Evolutionary conservation across 2,797 vertebrate species (phyloP), one percentile per base, ranked within the genome.

Genomic region (Takifugu ocellatus): DNA sequence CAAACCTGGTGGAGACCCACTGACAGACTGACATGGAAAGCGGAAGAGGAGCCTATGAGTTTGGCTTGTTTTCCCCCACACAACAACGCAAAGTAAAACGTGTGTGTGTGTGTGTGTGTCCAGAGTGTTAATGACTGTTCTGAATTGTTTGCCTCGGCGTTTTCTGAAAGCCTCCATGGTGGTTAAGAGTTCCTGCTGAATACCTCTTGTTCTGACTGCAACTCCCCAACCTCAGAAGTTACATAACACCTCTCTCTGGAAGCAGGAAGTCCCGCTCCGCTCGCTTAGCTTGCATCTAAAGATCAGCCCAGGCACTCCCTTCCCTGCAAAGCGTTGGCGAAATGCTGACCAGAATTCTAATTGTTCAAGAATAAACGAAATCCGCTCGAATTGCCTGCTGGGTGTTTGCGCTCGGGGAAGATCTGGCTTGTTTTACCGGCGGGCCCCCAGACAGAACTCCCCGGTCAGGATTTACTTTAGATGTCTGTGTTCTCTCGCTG

Each of bases 1-100:
- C 89, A 90, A 74, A 88, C 81, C 87, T 81, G 66, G 52, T 69
- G 79, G 67, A 81, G 87, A 77, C 75, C 82, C 68, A 81, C 84
- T 81, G 74, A 81, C 75, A 71, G 76, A 89, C 78, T 80, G 61
- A 77, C 75, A 86, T 58, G 63, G 59, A 82, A 79, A 73, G 51
- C 68, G 77, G 63, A 69, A 77, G 63, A 33, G 65, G 63, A 43
- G 53, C 48, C 39, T 39, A 10, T 31, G 51, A 29, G 25, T 43
- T 25, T 52, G 26, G 26, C 11, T 16, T 42, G 44, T 4, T 54
- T 75, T 68, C 62, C 56, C 54, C 12, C 29, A 31, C 25, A 46
- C 61, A 53, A 53, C 54, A 44, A 66, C 52, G 59, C 44, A 68
- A 72, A 71, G 5, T 5, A 63, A 8, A 42, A 2, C 14, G 12